Evolutionary conservation across 2,888 invertebrate genomes (phyloP), one percentile per base, ranked within the genome.

Genomic region (Plusia festucae): DNA sequence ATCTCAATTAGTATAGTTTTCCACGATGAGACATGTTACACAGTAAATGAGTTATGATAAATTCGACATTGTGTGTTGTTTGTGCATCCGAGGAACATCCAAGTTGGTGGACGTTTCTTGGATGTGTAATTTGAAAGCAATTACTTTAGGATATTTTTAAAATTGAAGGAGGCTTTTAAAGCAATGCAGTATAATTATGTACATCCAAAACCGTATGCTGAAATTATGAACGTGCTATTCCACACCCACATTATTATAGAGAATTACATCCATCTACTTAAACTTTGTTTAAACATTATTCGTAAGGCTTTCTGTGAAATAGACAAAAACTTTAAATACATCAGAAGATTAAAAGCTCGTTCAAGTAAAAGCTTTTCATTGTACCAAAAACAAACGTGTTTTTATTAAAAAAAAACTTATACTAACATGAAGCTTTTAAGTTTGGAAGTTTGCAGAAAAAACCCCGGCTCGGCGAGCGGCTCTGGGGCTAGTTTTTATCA

Each of bases 401-500:
- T 63, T 71, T 57, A 34, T 68, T 18, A 6, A 8, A 30, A 13
- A 16, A 30, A 61, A 55, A 20, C 60, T 68, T 66, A 57, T 30
- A 62, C 51, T 57, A 73, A 73, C 73, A 73, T 70, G 70, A 60
- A 55, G 73, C 73, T 73, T 73, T 73, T 66, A 65, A 73, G 73
- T 73, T 73, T 54, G 57, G 73, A 40, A 44, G 20, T 60, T 60
- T 54, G 60, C 66, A 60, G 56, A 65, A 79, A 74, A 71, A 76
- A 65, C 49, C 22, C 27, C 52, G 66, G 68, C 2, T 63, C 64
- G n/a, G 57, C 49, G 52, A 58, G 63, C 57, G 71, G 66, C 46
- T 49, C 64, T 59, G 46, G 60, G 53, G 65, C 51, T 24, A 49
- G 73, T 72, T 76, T 75, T 80, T 82, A 79, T 81, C 81, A 60